Conservation (phyloP, 1,140 invertebrate genomes). For the Parasteatoda tepidariorum region DNA sequence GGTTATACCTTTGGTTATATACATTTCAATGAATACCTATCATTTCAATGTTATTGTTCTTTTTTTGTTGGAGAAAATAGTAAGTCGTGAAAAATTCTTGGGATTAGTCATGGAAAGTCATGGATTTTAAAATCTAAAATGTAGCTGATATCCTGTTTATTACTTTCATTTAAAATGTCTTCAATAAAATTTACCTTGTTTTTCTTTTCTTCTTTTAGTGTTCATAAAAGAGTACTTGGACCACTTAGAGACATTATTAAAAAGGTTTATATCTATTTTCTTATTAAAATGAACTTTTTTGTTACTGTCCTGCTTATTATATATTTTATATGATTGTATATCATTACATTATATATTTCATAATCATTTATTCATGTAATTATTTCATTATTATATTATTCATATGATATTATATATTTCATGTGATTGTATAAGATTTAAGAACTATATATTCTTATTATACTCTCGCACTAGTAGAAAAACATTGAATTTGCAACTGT, state of each 20-base stretch:
- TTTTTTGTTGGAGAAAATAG: too few relatives aligned
- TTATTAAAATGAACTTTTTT: neutral
- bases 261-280: neutral
- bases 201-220: conserved; percentile 6
- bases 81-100: too few relatives aligned
- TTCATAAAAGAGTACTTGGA: conserved; percentile 25
- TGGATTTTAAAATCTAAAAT: too few relatives aligned
- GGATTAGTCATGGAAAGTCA: too few relatives aligned
- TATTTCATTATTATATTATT: neutral
- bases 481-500: too few relatives aligned
- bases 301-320: neutral
- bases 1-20: too few relatives aligned
- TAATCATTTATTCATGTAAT: neutral
- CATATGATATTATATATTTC: neutral
- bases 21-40: too few relatives aligned
- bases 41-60: neutral
- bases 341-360: neutral
- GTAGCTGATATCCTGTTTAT: neutral
- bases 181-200: conserved; percentile 6
- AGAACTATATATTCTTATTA: too few relatives aligned
- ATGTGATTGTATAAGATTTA: neutral
- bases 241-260: conserved; percentile 71
- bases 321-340: neutral
- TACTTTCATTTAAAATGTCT: conserved; percentile 12
- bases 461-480: too few relatives aligned